Evolutionary conservation across 2,888 invertebrate species (phyloP), one percentile per base, ranked within the genome.

Genomic region (Mechanitis messenoides): DNA sequence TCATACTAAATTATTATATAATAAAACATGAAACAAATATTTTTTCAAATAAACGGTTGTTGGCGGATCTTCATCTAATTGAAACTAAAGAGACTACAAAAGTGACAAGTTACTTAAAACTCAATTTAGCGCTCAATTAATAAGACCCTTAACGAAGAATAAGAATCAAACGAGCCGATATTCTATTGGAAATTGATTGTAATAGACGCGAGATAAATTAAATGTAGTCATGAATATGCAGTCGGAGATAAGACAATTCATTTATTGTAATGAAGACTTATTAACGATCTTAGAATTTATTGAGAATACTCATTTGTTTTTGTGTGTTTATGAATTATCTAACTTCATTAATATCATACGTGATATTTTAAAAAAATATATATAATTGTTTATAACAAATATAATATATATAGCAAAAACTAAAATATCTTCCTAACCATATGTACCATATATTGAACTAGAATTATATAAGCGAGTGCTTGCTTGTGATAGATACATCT

Each of bases 81-180:
- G 68, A 61, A 61, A 67, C 62, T 68, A 62, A 68, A 68, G 61
- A 60, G 57, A 62, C 55, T 59, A 46, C 55, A 66, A 66, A 69
- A 72, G 67, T 66, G 68, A 71, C 69, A 71, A 72, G 67, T 64
- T 70, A 68, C 70, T 71, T 69, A 68, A 72, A 73, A 74, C 72
- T 74, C 72, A 69, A 69, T 69, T 73, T 69, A 73, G 68, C 72
- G 68, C 68, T 67, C 71, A 70, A 73, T 74, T 74, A 73, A 67
- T 64, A 31, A 50, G 50, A 50, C 28, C 50, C 50, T 20, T n/a
- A n/a, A 12, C 47, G 50, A 50, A 50, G 50, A 59, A 53, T 57
- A 62, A 63, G 65, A 59, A 66, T 62, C 62, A 60, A 67, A 64
- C 60, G 66, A 59, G 69, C 69, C 59, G 69, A 69, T 69, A 69